A percentile compares a stretch with the other conserved stretches of the same genome.
phyloP scores from a whole-genome alignment of 2,888 invertebrate species.

The Amblyjoppa proteus region DNA sequence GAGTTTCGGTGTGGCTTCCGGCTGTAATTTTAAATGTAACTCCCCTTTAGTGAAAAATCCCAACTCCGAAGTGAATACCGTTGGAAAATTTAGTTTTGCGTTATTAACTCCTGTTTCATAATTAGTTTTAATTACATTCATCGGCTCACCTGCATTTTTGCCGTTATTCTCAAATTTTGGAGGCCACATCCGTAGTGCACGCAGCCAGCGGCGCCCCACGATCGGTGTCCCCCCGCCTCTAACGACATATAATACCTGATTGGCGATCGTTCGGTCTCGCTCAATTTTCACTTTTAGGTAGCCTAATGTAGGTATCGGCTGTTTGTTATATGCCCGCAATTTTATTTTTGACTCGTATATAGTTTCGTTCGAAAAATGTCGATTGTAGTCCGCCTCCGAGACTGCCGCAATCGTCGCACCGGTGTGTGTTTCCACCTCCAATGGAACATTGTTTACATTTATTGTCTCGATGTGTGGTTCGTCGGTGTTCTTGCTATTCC shows the following conservation, averaged over 20 bases:
- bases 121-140: conserved; percentile 5
- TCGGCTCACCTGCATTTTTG: conserved; percentile 15
- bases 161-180: not conserved
- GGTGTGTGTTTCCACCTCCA: conserved; percentile 34
- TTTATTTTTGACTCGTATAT: not conserved
- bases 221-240: conserved; percentile 19
- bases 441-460: conserved; percentile 5
- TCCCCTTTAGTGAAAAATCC: conserved; percentile 33
- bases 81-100: not conserved
- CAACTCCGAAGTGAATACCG: conserved; percentile 39
- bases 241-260: conserved; percentile 25
- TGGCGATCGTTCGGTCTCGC: not conserved
- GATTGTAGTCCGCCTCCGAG: conserved; percentile 17
- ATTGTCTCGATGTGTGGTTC: conserved; percentile 7
- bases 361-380: conserved; percentile 14
- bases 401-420: conserved; percentile 35
- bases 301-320: conserved; percentile 24
- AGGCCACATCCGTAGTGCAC: not conserved
- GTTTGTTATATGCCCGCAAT: conserved; percentile 26
- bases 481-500: no score
- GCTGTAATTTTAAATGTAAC: conserved; percentile 38
- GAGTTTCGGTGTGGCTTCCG: conserved; percentile 70
- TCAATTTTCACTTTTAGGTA: conserved; percentile 11
- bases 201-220: conserved; percentile 5
- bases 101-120: conserved; percentile 16